Evolutionary conservation across 2,888 invertebrate genomes (phyloP).

Genomic region (Mellilla xanthometata): DNA sequence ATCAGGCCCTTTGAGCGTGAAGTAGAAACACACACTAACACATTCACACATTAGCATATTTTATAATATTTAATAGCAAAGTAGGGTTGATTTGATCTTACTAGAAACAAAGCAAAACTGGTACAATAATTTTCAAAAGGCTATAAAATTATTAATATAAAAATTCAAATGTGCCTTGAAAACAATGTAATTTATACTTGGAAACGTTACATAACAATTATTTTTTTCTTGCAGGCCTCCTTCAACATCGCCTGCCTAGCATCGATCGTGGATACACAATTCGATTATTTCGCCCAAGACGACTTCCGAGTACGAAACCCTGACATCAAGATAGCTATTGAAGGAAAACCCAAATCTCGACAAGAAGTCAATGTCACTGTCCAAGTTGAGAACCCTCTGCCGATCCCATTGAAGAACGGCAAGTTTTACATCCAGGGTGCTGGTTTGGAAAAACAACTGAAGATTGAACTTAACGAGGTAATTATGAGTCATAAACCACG

Average conservation of each 20-base stretch:
- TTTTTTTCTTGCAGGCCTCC: slow-evolving; percentile 80
- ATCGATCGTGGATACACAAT: slow-evolving; percentile 90
- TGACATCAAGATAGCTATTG: slow-evolving; percentile 89
- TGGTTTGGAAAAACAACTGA: slow-evolving; percentile 88
- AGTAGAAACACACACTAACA: too few relatives aligned
- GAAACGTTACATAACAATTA: too few relatives aligned
- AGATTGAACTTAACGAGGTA: slow-evolving; percentile 86
- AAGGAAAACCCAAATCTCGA: slow-evolving; percentile 76
- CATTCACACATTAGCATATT: too few relatives aligned
- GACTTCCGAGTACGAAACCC: slow-evolving; percentile 95
- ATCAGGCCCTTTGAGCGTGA: too few relatives aligned
- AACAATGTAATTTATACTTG: too few relatives aligned
- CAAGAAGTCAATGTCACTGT: slow-evolving; percentile 83
- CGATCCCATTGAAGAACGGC: slow-evolving; percentile 88
- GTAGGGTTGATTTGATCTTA: too few relatives aligned
- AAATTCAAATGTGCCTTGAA: too few relatives aligned
- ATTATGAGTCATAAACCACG: too few relatives aligned
- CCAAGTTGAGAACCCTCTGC: slow-evolving; percentile 91
- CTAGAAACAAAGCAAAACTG: too few relatives aligned
- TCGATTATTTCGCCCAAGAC: slow-evolving; percentile 94
- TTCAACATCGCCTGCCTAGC: slow-evolving; percentile 93
- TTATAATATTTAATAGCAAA: too few relatives aligned
- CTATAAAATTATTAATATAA: too few relatives aligned
- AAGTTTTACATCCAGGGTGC: slow-evolving; percentile 92
- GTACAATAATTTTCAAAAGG: too few relatives aligned